Base-by-base conservation (phyloP, 2,797 vertebrate genomes). In the Mycteria americana region DNA sequence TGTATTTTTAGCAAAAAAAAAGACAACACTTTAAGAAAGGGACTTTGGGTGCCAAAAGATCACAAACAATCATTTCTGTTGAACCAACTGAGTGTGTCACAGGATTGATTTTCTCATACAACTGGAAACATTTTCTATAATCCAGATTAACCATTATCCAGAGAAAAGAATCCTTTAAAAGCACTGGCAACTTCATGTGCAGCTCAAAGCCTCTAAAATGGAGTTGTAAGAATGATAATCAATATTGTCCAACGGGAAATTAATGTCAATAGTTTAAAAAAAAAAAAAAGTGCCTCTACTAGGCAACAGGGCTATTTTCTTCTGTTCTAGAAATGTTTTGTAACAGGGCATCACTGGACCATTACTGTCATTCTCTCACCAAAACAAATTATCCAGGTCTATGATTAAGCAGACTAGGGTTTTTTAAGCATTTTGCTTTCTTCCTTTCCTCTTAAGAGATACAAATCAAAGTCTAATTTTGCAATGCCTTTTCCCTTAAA, bases 171-270 rank as follows among this genome's bases (percentile, higher is more conserved):
- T 67, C 12, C n/a, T 94, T 84, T 89, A 82, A 93, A 93, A 92
- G 56, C 46, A 69, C 35, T 4, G 8, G 43, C 70, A 90, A 53
- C 28, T 65, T 78, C 62, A 69, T 16, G 30, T 6, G 12, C 43
- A 59, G 43, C 45, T 76, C 50, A 60, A 72, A 92, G 85, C n/a
- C 41, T 82, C 43, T 74, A 59, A 89, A 89, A 90, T 24, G 12
- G 37, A 87, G 15, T 78, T 63, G 31, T 54, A 93, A 87, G 70
- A 95, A 82, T 54, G 92, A 81, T 73, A 82, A 93, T 82, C 92
- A 79, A 74, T 94, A 85, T 57, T 74, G 60, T 83, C 70, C 84
- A 85, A 89, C 37, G 87, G 78, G 84, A 95, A 93, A 93, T 80
- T 57, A 85, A 85, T 64, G 78, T 19, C 70, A 54, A 33, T n/a